These are phyloP conservation scores for Malacoctenus gilli DNA, from an alignment of 2,797 vertebrate genomes.

Conservation along the genomic window DNA sequence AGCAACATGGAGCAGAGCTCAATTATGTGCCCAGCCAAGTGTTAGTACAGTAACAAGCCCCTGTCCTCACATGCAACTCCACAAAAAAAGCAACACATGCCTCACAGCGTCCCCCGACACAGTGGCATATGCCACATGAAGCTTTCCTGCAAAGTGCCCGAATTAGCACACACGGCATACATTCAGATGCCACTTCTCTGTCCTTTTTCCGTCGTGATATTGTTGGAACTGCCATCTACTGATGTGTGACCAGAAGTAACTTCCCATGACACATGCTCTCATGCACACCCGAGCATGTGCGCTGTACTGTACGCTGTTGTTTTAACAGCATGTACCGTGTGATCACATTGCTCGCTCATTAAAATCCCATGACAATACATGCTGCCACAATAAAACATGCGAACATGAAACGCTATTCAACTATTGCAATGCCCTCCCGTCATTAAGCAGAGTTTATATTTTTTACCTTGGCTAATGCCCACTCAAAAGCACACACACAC, in stretches of 20 bases:
- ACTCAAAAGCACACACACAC: no score
- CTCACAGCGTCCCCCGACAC: slow-evolving; percentile 30
- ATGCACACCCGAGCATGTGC: slow-evolving; percentile 14
- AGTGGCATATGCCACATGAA: slow-evolving; percentile 11
- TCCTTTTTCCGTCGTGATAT: slow-evolving; percentile 32
- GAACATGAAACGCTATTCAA: slow-evolving; percentile 5
- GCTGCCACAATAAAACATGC: slow-evolving; percentile 10
- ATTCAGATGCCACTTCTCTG: slow-evolving; percentile 25
- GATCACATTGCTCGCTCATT: slow-evolving; percentile 18
- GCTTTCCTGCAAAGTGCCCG: slow-evolving; percentile 37
- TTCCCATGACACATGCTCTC: slow-evolving; percentile 24
- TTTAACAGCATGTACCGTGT: slow-evolving; percentile 25
- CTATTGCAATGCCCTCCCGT: neutral
- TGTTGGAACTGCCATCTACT: slow-evolving; percentile 11
- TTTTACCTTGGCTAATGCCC: neutral
- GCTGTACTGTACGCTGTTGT: slow-evolving; percentile 15
- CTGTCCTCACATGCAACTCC: slow-evolving; percentile 29
- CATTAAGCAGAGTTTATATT: neutral
- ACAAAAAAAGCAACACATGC: slow-evolving; percentile 40
- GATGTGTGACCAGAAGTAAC: slow-evolving; percentile 32
- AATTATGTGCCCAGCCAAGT: slow-evolving; percentile 24
- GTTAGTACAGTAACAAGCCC: slow-evolving; percentile 12
- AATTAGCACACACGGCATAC: slow-evolving; percentile 16
- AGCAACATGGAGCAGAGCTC: slow-evolving; percentile 7
- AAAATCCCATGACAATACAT: slow-evolving; percentile 17